phyloP scores from a whole-genome alignment of 53 echinoderm and acorn worm species.

The Hippasteria phrygiana region DNA sequence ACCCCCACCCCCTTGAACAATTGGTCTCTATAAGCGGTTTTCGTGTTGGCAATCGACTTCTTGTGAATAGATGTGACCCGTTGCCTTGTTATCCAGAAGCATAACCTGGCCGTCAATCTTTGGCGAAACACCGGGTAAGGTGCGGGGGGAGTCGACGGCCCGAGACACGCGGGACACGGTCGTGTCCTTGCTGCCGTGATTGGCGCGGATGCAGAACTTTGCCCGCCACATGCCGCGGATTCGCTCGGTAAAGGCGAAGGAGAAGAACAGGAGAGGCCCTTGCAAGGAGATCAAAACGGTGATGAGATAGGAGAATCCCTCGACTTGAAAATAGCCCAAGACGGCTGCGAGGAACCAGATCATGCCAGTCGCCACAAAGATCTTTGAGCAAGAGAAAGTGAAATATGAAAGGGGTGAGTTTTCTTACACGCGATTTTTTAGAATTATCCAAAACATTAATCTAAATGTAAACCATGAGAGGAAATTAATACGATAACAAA shows the following conservation, averaged over 20 bases:
- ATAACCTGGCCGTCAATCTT: not conserved
- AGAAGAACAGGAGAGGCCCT: constrained; percentile 16
- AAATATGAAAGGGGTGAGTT: too few species aligned
- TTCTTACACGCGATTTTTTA: too few species aligned
- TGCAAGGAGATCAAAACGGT: constrained; percentile 10
- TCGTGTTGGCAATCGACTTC: not conserved
- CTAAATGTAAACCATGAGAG: too few species aligned
- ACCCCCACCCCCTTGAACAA: too few species aligned
- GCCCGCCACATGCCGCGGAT: constrained; percentile 11
- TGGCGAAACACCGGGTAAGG: not conserved
- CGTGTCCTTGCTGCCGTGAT: not conserved
- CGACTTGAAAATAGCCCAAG: not conserved
- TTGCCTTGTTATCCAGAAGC: not conserved
- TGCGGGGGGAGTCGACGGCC: not conserved
- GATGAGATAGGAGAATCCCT: constrained; percentile 5
- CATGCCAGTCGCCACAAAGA: constrained; percentile 29
- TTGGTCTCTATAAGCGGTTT: not conserved
- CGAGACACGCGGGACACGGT: not conserved
- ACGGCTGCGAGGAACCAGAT: not conserved
- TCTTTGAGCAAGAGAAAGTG: not conserved
- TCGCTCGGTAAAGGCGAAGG: constrained; percentile 22
- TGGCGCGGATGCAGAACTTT: not conserved
- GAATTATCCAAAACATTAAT: too few species aligned
- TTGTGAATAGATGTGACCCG: not conserved
- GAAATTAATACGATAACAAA: too few species aligned